Conservation (phyloP, 1,140 invertebrate species). For the Habropoda laboriosa region DNA sequence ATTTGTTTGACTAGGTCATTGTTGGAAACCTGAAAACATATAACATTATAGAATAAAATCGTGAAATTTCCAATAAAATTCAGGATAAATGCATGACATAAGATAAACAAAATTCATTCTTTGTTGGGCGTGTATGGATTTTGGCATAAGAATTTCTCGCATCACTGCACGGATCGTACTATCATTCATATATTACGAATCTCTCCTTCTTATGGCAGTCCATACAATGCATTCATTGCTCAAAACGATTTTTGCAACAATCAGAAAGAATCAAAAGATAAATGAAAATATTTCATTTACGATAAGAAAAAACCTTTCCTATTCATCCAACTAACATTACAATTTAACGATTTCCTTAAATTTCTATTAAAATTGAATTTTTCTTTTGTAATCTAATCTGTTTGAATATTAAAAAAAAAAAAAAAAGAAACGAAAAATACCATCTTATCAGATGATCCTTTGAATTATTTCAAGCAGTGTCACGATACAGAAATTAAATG, state of each 20-base stretch:
- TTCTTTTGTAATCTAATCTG: too few species aligned
- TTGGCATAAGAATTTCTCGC: neutral
- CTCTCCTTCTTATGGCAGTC: neutral
- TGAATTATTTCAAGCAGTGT: neutral
- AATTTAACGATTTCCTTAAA: neutral
- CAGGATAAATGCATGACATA: slow-evolving; percentile 34
- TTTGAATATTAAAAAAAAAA: too few species aligned
- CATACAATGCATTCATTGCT: slow-evolving; percentile 4
- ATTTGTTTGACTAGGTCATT: neutral
- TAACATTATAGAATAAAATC: neutral
- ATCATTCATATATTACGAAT: neutral
- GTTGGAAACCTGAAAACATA: neutral
- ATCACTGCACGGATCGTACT: slow-evolving; percentile 29
- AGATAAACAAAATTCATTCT: neutral
- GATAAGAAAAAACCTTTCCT: neutral
- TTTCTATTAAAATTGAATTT: neutral
- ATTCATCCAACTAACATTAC: neutral
- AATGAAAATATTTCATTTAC: neutral
- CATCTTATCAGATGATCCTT: neutral
- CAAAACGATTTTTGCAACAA: neutral
- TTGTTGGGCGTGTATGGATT: neutral
- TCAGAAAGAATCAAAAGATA: neutral
- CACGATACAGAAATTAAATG: slow-evolving; percentile 2
- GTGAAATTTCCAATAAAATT: neutral
- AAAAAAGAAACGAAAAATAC: too few species aligned